A percentile compares a stretch with the other conserved stretches of the same genome.
Conservation (phyloP, 2,888 invertebrate genomes). For the Leucozona laternaria region DNA sequence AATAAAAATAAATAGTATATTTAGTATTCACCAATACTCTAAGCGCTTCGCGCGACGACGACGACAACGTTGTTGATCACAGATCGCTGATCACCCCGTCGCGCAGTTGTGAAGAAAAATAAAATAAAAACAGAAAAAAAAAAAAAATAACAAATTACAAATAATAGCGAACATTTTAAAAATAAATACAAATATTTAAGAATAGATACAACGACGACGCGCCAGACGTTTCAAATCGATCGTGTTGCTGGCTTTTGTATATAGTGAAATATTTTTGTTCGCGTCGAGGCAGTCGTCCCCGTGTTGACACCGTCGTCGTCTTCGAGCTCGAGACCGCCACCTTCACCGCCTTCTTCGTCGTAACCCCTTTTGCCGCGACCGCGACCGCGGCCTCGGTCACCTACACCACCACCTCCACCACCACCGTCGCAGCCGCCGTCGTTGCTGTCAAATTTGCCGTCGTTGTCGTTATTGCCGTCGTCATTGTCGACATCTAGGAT, state of each 20-base stretch:
- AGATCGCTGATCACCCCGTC: constrained; percentile 29
- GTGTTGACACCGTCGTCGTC: constrained; percentile 46
- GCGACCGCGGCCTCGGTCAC: constrained; percentile 42
- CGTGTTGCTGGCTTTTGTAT: constrained; percentile 51
- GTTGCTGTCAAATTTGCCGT: constrained; percentile 35
- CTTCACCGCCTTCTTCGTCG: constrained; percentile 11
- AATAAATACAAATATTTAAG: constrained; percentile 68
- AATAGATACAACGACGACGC: constrained; percentile 71
- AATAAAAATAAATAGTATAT: constrained; percentile 48
- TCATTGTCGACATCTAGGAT: constrained; percentile 70
- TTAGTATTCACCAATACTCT: constrained; percentile 70
- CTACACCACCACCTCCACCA: constrained; percentile 15
- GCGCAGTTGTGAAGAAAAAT: constrained; percentile 66
- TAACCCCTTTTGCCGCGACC: constrained; percentile 1
- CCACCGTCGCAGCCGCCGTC: constrained; percentile 21
- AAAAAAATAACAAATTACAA: constrained; percentile 40
- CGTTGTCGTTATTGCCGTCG: constrained; percentile 43
- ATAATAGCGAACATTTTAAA: constrained; percentile 66
- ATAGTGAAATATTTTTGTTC: constrained; percentile 58
- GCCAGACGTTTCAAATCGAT: constrained; percentile 74
- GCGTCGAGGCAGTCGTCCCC: constrained; percentile 65
- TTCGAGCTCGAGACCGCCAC: constrained; percentile 51
- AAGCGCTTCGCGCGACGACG: constrained; percentile 44
- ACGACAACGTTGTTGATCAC: constrained; percentile 33
- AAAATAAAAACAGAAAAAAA: constrained; percentile 42